A percentile compares a stretch with the other conserved stretches of the same genome.
Conservation (phyloP, 2,113 vertebrate species). For the Naja naja region DNA sequence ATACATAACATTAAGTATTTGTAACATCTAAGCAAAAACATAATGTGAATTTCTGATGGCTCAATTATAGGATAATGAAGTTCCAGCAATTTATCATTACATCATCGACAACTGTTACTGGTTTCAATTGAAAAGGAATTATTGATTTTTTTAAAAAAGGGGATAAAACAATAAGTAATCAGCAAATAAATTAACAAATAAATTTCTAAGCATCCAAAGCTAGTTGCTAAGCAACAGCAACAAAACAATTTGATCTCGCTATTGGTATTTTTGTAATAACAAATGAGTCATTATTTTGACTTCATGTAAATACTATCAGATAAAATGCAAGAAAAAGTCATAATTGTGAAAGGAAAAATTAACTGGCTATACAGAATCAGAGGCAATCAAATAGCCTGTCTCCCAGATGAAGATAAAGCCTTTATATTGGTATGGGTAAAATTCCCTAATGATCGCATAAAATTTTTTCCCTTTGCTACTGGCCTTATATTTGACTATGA, state of each 20-base stretch:
- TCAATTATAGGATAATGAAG: slow-evolving; percentile 43
- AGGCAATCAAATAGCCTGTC: background rate
- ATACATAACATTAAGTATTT: too few relatives aligned
- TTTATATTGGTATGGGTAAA: background rate
- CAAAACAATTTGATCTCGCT: background rate
- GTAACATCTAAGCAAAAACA: background rate
- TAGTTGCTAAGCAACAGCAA: background rate
- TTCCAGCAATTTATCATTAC: slow-evolving; percentile 34
- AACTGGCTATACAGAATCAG: background rate
- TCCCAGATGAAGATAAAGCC: background rate
- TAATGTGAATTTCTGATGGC: slow-evolving; percentile 29
- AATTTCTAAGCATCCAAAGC: background rate
- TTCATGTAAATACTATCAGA: background rate
- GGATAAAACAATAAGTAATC: slow-evolving; percentile 27
- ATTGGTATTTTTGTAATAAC: slow-evolving; percentile 2
- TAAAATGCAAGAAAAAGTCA: background rate
- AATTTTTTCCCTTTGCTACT: background rate
- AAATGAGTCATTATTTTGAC: slow-evolving; percentile 5
- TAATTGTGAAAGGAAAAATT: background rate
- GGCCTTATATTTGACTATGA: background rate
- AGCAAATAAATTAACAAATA: slow-evolving; percentile 8
- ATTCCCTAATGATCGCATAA: background rate
- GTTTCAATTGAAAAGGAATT: slow-evolving; percentile 29
- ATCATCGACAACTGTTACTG: slow-evolving; percentile 42
- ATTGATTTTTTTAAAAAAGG: background rate